A percentile compares a stretch with the other conserved stretches of the same genome.
Evolutionary conservation across 2,888 invertebrate genomes (phyloP).

Genomic region (Yponomeuta evonymella): DNA sequence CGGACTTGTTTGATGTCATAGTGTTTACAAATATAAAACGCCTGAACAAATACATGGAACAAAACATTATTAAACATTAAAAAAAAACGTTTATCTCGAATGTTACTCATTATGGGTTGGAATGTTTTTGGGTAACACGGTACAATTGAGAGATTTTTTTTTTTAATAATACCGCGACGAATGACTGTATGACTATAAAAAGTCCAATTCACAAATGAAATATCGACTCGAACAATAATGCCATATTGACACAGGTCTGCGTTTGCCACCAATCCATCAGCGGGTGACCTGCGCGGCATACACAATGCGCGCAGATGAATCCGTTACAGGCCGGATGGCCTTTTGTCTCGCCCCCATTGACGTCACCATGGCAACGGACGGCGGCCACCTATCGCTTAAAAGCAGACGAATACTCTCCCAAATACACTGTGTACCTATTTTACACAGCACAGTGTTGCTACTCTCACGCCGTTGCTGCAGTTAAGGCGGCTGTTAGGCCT

Average conservation of each 20-base stretch:
- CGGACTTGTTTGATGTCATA: too few species aligned
- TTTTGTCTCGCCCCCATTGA: constrained; percentile 28
- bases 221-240: constrained; percentile 6
- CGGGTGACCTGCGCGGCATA: constrained; percentile 43
- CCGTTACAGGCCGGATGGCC: constrained; percentile 30
- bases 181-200: background rate
- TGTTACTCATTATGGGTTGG: too few species aligned
- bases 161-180: too few species aligned
- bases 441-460: background rate
- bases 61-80: too few species aligned
- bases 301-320: constrained; percentile 48
- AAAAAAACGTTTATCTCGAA: too few species aligned
- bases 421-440: background rate
- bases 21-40: too few species aligned
- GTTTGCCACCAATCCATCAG: constrained; percentile 65
- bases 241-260: constrained; percentile 15
- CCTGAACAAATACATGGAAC: too few species aligned
- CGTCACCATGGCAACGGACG: background rate
- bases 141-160: background rate
- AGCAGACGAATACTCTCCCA: background rate
- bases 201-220: constrained; percentile 11
- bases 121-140: background rate
- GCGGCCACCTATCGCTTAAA: constrained; percentile 9
- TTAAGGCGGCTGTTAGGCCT: too few species aligned
- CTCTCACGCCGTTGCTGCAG: background rate